phyloP scores from a whole-genome alignment of 2,888 invertebrate genomes.

The Heteropelma amictum region DNA sequence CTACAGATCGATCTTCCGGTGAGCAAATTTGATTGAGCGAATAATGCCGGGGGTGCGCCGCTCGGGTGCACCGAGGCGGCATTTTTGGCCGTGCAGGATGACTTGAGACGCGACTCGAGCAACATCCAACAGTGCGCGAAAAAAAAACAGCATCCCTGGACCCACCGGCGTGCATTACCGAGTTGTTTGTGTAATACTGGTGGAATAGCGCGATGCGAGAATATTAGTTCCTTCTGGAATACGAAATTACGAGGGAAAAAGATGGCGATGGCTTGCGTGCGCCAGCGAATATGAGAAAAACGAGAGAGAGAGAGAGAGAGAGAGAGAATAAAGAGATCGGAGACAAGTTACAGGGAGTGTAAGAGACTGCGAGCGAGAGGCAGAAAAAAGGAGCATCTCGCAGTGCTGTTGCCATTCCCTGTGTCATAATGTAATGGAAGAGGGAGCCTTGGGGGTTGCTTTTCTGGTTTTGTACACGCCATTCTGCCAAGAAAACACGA shows the following conservation, averaged over 20 bases:
- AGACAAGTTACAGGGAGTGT: neutral
- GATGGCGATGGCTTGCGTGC: neutral
- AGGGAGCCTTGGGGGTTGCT: conserved; percentile 52
- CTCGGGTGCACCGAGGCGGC: no score
- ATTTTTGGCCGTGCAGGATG: no score
- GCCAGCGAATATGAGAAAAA: neutral
- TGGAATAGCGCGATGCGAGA: conserved; percentile 1
- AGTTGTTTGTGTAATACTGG: conserved; percentile 27
- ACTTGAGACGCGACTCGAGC: no score
- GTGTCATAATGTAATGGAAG: conserved; percentile 56
- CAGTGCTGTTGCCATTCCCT: conserved; percentile 35
- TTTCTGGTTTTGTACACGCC: conserved; percentile 15
- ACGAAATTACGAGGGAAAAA: conserved; percentile 10
- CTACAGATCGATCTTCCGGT: no score
- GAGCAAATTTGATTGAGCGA: no score
- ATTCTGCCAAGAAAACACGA: conserved; percentile 36
- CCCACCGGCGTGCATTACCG: neutral
- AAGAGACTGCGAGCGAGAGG: neutral
- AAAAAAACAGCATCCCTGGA: neutral
- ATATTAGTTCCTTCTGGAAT: conserved; percentile 50
- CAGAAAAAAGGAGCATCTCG: conserved; percentile 26
- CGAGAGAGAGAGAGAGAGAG: neutral
- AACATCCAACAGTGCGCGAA: neutral
- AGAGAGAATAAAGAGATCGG: neutral
- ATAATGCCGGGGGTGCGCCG: no score